Evolutionary conservation across 2,797 vertebrate genomes (phyloP), one percentile per base, ranked within the genome.

Genomic region (Chloroceryle amazona): DNA sequence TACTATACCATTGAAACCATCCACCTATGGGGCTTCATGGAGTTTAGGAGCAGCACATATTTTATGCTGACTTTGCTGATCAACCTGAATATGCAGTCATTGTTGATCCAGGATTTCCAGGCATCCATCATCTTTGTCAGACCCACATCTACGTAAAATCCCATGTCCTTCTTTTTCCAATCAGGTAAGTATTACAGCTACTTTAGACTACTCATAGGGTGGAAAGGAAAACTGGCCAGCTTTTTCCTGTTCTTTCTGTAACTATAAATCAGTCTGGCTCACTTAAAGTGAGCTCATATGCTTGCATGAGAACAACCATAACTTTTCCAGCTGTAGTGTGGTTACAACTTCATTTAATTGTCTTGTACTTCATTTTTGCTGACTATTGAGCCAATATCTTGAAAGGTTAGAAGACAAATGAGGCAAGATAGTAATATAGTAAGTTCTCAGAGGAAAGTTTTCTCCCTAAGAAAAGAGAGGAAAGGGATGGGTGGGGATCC

Each of bases 341-440:
- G 26, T 63, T 79, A 33, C 58, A 72, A n/a, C 9, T 17, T 51
- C 71, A 65, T 68, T 94, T 95, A 91, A 90, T 84, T 80, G 60
- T 41, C 28, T 31, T 47, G 33, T 55, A 41, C 47, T 89, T 89
- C 9, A 58, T 78, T 92, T 93, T 75, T 89, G n/a, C 75, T 86
- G 80, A 44, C 29, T 89, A 54, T 16, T 60, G 51, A 83, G 21
- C 13, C 3, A 3, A 44, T 71, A 23, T 91, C 47, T 39, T 74
- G 47, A 67, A 91, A 81, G 21, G 26, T 23, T 86, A 54, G 35
- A 83, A 82, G 52, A 42, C n/a, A 74, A n/a, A 65, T 51, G n/a
- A 91, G 61, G 39, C 54, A 55, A 15, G 35, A 20, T 19, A 85
- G 60, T 29, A 82, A 15, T 7, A 18, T 4, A 61, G 33, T 58